These are phyloP conservation scores for Harlomillsia oculata DNA, from an alignment of 1,140 invertebrate genomes.

Conservation along the genomic window DNA sequence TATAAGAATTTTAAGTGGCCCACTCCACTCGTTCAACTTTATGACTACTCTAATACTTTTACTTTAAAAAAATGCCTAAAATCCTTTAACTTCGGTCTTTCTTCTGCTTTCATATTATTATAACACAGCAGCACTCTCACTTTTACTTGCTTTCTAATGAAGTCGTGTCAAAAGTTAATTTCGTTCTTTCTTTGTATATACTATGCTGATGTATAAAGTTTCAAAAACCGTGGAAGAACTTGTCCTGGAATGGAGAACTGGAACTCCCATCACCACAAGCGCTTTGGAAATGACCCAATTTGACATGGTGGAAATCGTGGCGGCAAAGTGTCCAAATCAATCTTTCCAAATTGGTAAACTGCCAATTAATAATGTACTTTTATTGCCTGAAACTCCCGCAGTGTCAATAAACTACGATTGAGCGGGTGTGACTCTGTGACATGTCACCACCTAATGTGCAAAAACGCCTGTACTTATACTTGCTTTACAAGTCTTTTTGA, in stretches of 20 bases:
- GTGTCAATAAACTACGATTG: not conserved
- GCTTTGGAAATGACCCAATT: slow-evolving; percentile 48
- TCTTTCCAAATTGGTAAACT: slow-evolving; percentile 44
- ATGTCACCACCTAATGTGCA: not conserved
- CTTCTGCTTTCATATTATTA: no score
- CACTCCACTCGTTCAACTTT: no score
- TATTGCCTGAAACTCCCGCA: slow-evolving; percentile 3
- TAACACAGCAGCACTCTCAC: no score
- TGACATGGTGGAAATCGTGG: slow-evolving; percentile 42
- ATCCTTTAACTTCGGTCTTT: no score
- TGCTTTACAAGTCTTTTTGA: no score
- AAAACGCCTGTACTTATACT: not conserved
- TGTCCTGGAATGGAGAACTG: slow-evolving; percentile 43
- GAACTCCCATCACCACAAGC: slow-evolving; percentile 44
- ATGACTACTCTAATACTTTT: no score
- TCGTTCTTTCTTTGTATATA: no score
- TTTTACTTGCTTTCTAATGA: no score
- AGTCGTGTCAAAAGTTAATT: no score
- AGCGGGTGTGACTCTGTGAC: not conserved
- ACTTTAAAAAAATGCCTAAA: no score
- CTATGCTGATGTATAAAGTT: slow-evolving; percentile 39
- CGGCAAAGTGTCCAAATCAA: slow-evolving; percentile 41
- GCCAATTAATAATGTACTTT: slow-evolving; percentile 1
- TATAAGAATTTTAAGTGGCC: no score
- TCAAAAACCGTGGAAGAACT: slow-evolving; percentile 47